Evolutionary conservation across 2,797 vertebrate genomes (phyloP), one percentile per base, ranked within the genome.

Genomic region (Labroides dimidiatus): DNA sequence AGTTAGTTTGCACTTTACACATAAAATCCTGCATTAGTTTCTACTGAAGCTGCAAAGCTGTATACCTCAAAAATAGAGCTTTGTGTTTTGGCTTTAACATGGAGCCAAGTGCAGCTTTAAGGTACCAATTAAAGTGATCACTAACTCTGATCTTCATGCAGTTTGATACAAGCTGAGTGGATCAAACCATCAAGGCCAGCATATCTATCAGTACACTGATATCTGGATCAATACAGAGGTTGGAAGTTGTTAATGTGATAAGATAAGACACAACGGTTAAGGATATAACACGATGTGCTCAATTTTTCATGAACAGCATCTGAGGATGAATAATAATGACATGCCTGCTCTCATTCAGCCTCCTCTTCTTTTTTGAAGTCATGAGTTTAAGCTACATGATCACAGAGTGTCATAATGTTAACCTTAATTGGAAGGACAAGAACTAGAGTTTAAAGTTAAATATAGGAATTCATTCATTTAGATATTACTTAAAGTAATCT

Each of bases 261-360:
- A n/a, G 14, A 66, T 58, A 37, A 15, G 39, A 24, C 23, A 30
- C 7, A 39, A 19, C 20, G 23, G 41, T 16, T 3, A 24, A 13
- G 23, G n/a, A 21, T n/a, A 16, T 14, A 6, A 13, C 20, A 39
- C 6, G 10, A 23, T 13, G 16, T 1, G 11, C 17, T 49, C 15
- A 1, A 6, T 27, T 7, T 54, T 50, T 30, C 39, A 47, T 14
- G 14, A 50, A 11, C 15, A 36, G 30, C 27, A 71, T 62, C 43
- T 19, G 36, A 42, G n/a, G 10, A 59, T 63, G 45, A 73, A 56
- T 37, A 65, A 68, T 23, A 66, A 50, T 13, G 41, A 42, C 0
- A 33, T 1, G 2, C 12, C 53, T 10, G n/a, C 43, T 21, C n/a
- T 51, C 60, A 30, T 16, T 67, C 42, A 57, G 1, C 8, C 11